Conservation (phyloP, 2,888 invertebrate genomes). For the Griposia aprilina region DNA sequence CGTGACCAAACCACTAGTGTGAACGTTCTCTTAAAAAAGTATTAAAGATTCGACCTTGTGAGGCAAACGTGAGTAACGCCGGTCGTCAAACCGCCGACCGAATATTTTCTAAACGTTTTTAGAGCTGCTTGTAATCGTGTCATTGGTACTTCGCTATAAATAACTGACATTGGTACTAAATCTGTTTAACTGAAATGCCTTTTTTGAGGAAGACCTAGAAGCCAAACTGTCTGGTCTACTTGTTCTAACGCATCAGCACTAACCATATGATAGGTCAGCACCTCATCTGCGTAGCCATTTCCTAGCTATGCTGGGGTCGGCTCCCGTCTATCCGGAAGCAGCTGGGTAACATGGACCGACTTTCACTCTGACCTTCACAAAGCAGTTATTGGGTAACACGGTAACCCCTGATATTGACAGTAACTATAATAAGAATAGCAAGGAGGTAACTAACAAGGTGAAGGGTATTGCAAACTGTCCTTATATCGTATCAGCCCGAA, state of each 20-base stretch:
- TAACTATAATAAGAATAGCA: not conserved
- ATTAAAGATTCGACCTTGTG: conserved; percentile 69
- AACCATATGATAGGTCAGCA: not conserved
- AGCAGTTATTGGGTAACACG: not conserved
- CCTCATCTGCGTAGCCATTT: not conserved
- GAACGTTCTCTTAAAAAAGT: conserved; percentile 51
- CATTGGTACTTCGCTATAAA: conserved; percentile 54
- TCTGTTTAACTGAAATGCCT: conserved; percentile 9
- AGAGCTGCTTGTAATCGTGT: conserved; percentile 48
- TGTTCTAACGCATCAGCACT: not conserved
- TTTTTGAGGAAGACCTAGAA: conserved; percentile 4
- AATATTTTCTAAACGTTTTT: conserved; percentile 62
- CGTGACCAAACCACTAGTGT: conserved; percentile 42
- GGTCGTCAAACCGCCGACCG: conserved; percentile 67
- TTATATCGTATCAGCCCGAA: too few relatives aligned
- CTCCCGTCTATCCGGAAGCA: not conserved
- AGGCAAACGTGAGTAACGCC: conserved; percentile 68
- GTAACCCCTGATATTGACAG: not conserved
- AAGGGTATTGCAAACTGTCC: too few relatives aligned
- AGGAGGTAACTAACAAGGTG: too few relatives aligned
- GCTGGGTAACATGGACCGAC: not conserved
- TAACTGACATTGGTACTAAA: conserved; percentile 52
- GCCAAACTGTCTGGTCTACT: conserved; percentile 8
- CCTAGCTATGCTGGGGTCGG: not conserved
- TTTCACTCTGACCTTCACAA: not conserved